Base-by-base conservation (phyloP, 2,888 invertebrate species). In the Vannuccia rotundouncinata region DNA sequence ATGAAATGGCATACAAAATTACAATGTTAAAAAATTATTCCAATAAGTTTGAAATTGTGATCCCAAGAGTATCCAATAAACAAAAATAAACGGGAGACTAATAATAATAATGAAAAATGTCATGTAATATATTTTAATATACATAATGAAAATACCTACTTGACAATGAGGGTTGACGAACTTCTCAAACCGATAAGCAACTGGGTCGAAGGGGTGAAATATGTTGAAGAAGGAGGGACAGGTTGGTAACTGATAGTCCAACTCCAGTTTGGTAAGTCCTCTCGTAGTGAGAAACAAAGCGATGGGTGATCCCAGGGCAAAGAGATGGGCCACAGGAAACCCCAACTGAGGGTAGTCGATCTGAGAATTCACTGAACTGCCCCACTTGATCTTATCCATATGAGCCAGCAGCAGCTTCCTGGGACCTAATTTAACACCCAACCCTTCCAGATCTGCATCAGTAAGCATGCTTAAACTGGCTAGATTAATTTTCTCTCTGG, bases 281-380 rank as follows among this genome's bases (percentile, higher is more conserved):
- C 97, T 91, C 0, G 96, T 93, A 1, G 95, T 95, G 22, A 95
- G 92, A 88, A 97, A 97, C 91, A 96, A 94, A 0, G 89, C 95
- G 81, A 96, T 94, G 0, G 97, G 97, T 75, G 95, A 95, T 0
- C 97, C 97, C 10, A 98, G 88, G 0, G 96, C 95, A 87, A 95
- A 97, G 85, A 96, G 92, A 17, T 93, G 92, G 82, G 91, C 91
- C 0, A 95, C 95, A 25, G 91, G 87, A 88, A 97, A 97, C 82
- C 90, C 89, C 17, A 97, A 89, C 82, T 91, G 91, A 0, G 95
- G 94, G 86, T 95, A 96, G 29, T 90, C 89, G 74, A 95, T 92
- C 84, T 90, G 90, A 1, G 31, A 31, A 28, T n/a, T 25, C 17
- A 31, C 28, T 77, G 77, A 5, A 2, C 2, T 66, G 66, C 66